A percentile compares a stretch with the other conserved stretches of the same genome.
phyloP scores from a whole-genome alignment of 2,888 invertebrate species.

The Pristionchus exspectatus region DNA sequence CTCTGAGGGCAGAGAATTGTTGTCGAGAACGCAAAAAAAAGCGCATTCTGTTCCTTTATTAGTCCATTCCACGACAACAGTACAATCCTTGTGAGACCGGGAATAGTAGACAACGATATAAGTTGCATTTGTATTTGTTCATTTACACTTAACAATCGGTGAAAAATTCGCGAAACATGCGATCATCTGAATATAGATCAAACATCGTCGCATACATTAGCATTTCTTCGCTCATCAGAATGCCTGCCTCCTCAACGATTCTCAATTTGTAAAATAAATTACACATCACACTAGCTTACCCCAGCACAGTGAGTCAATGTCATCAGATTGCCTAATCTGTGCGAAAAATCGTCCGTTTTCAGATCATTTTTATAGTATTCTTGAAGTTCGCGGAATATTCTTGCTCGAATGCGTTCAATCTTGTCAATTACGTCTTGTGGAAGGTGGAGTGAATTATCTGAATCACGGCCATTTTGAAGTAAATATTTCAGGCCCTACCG shows the following conservation, averaged over 20 bases:
- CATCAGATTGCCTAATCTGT: constrained; percentile 15
- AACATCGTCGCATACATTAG: not conserved
- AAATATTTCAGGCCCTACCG: not conserved
- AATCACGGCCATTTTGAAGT: not conserved
- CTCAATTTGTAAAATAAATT: too few relatives aligned
- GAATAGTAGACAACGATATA: not conserved
- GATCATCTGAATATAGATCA: not conserved
- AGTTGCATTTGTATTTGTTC: too few relatives aligned
- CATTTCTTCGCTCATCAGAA: constrained; percentile 9
- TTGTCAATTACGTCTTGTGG: not conserved
- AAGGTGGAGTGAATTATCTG: not conserved
- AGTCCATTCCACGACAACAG: not conserved
- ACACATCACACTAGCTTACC: too few relatives aligned
- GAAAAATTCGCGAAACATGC: not conserved
- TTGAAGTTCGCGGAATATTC: not conserved
- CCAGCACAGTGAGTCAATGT: not conserved
- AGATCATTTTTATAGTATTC: not conserved
- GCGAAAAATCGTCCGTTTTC: not conserved
- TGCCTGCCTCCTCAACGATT: not conserved
- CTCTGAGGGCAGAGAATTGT: not conserved
- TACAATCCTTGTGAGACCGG: not conserved
- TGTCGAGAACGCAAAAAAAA: not conserved
- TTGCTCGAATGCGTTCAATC: not conserved
- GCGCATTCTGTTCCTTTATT: not conserved
- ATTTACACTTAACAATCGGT: not conserved